Evolutionary conservation across 2,888 invertebrate genomes (phyloP), one percentile per base, ranked within the genome.

Genomic region (Rhorus exstirpatorius): DNA sequence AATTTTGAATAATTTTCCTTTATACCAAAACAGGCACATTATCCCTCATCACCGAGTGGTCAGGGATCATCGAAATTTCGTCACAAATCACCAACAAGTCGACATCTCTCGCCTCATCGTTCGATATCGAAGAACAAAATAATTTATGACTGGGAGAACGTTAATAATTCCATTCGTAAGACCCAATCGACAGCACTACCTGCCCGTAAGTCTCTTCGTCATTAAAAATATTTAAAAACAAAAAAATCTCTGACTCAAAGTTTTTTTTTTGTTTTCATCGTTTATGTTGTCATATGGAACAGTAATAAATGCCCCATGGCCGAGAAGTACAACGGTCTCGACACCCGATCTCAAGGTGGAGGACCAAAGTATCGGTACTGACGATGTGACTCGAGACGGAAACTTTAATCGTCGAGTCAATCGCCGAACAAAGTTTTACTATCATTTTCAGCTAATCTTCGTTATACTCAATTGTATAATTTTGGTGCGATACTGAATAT

Each of bases 311-410:
- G 44, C 61, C n/a, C 41, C 78, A 14, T 83, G 86, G 86, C 55
- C 82, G 26, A 70, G 85, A 71, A 60, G 75, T 21, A 74, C 61
- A 26, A 85, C 86, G 6, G 86, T 79, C 8, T 86, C 85, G 14
- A 85, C 86, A 12, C 86, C 86, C 10, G 86, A 84, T 41, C 67
- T 86, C n/a, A 86, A 82, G 35, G 74, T 86, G 2, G 77, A 83
- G 41, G 68, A 79, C 51, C 77, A 78, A 24, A 67, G 55, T 10
- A 44, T 80, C 10, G 26, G 46, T 3, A 63, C 77, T 3, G 80
- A 79, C 14, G 35, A 70, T 14, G 14, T 61, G 8, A n/a, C 49
- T 12, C 67, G 49, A 4, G 14, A 58, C 10, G 49, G 51, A 74
- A 72, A 17, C n/a, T 41, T 10, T 17, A 35, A 74, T 70, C 21